Evolutionary conservation across 2,113 vertebrate species (phyloP), one percentile per base, ranked within the genome.

Genomic region (Haemorhous mexicanus): DNA sequence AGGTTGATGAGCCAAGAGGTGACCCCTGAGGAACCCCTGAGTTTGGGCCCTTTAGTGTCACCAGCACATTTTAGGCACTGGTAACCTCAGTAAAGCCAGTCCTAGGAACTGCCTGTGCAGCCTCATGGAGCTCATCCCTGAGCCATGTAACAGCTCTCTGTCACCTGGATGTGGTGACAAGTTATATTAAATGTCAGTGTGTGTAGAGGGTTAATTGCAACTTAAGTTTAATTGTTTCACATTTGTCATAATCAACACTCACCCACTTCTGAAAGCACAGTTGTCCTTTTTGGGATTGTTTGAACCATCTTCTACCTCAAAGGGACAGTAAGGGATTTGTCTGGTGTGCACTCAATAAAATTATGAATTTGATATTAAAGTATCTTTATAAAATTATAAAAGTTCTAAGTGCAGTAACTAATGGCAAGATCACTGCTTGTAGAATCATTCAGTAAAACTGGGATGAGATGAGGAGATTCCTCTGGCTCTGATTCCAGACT

Each of bases 11-110:
- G 7, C 6, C 12, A 5, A n/a, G 53, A 24, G n/a, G 12, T 44
- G 28, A 41, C 24, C 16, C 62, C 44, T 69, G 78, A 66, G 84
- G n/a, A 39, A 0, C 18, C n/a, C n/a, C n/a, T n/a, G n/a, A 15
- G 2, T 53, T 84, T 24, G 35, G 19, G 27, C 4, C 0, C 12
- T 46, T 16, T 27, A 63, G 20, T 35, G 7, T n/a, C 43, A 32
- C 9, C 18, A 69, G 32, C 13, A 30, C 9, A 4, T 66, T 73
- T 59, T n/a, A 84, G 50, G 56, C 10, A 8, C 6, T 0, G 0
- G 27, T 41, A 44, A 22, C 26, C 21, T 62, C 15, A 8, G 39
- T 2, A 41, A 46, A 88, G 35, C 3, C 9, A 26, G 17, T 90
- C 53, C 13, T 28, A 14, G 28, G 35, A 43, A 3, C 16, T 62